Evolutionary conservation across 1,140 invertebrate genomes (phyloP).

Genomic region (Vanessa atalanta): DNA sequence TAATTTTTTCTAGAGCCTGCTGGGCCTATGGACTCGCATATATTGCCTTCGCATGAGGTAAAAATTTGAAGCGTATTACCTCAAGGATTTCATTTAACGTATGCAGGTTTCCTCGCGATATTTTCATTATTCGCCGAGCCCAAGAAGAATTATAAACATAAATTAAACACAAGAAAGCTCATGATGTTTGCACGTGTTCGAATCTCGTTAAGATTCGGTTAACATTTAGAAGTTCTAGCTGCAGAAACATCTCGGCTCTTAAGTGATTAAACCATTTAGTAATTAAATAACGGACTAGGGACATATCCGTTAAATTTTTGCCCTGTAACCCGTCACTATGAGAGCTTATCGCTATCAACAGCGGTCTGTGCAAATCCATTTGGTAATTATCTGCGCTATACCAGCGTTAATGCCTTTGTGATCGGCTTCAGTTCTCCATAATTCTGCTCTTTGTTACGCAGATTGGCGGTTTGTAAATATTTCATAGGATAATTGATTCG

Average conservation of each 20-base stretch:
- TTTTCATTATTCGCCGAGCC: too few relatives aligned
- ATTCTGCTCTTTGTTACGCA: constrained; percentile 23
- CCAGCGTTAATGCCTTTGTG: constrained; percentile 23
- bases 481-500: constrained; percentile 15
- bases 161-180: too few relatives aligned
- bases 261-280: neutral
- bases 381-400: constrained; percentile 47
- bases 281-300: neutral
- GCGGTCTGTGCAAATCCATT: constrained; percentile 42
- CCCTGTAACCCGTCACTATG: neutral
- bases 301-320: constrained; percentile 13
- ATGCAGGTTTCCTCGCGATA: too few relatives aligned
- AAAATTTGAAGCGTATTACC: too few relatives aligned
- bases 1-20: too few relatives aligned
- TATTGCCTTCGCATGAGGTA: too few relatives aligned
- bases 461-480: constrained; percentile 29
- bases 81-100: too few relatives aligned
- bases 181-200: too few relatives aligned
- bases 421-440: constrained; percentile 36
- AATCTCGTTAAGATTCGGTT: too few relatives aligned
- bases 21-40: too few relatives aligned
- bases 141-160: too few relatives aligned
- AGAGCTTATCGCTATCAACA: constrained; percentile 16
- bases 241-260: neutral
- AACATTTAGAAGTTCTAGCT: too few relatives aligned